Percentiles rank a stretch among this genome's conserved stretches.
Evolutionary conservation across 2,113 vertebrate species (phyloP).

Genomic region (Phaetusa simplex): DNA sequence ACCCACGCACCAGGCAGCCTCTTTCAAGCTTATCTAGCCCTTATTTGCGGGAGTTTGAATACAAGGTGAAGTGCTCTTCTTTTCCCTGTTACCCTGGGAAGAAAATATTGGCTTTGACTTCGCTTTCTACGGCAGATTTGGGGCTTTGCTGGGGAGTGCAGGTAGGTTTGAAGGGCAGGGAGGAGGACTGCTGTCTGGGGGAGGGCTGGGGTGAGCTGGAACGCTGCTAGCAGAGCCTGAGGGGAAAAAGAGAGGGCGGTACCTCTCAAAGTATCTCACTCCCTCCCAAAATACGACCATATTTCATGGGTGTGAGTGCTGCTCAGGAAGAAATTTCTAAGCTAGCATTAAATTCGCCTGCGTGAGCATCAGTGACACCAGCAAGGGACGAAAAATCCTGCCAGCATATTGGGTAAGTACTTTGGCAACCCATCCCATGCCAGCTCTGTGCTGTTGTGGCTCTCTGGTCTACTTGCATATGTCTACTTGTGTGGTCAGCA

Average conservation of each 20-base stretch:
- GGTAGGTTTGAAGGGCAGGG: not conserved
- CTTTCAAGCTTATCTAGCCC: not conserved
- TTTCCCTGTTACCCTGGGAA: not conserved
- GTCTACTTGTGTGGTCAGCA: not conserved
- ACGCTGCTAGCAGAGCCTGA: not conserved
- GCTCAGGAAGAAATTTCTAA: not conserved
- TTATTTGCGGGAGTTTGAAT: not conserved
- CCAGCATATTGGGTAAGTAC: not conserved
- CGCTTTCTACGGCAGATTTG: not conserved
- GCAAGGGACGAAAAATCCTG: not conserved
- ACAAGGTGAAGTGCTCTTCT: not conserved
- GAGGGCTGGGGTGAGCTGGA: not conserved
- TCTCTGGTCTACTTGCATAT: not conserved
- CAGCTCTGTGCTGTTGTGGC: not conserved
- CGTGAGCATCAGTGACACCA: not conserved
- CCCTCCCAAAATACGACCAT: not conserved
- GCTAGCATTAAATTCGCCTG: not conserved
- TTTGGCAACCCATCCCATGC: not conserved
- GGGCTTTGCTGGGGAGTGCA: not conserved
- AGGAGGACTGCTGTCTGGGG: not conserved
- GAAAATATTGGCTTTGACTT: not conserved
- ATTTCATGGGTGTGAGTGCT: not conserved
- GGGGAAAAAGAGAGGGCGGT: not conserved
- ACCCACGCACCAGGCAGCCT: fast-evolving
- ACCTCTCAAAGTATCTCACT: not conserved